Evolutionary conservation across 2,888 invertebrate species (phyloP).

Genomic region (Pammene aurita): DNA sequence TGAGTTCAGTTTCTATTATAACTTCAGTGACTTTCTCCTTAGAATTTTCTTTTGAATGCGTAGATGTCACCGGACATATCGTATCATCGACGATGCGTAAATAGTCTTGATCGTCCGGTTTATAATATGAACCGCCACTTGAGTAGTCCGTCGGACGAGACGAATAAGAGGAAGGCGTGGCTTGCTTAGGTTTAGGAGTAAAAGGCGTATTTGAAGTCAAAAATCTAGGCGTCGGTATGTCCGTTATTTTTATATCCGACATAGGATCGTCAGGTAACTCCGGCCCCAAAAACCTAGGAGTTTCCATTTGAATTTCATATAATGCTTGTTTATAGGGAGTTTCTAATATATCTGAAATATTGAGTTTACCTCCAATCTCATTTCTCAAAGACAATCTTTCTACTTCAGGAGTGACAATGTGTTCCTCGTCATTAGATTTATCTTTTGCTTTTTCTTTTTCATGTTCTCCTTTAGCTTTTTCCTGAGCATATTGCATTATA

Average conservation of each 20-base stretch:
- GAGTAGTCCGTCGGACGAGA: conserved; percentile 84
- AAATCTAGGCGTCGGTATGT: conserved; percentile 82
- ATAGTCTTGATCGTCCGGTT: conserved; percentile 85
- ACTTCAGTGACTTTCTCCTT: conserved; percentile 46
- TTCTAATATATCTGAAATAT: conserved; percentile 79
- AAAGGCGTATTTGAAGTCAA: conserved; percentile 65
- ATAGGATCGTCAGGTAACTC: conserved; percentile 72
- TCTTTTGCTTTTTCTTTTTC: conserved; percentile 50
- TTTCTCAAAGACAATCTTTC: conserved; percentile 72
- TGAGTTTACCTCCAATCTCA: conserved; percentile 72
- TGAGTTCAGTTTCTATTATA: conserved; percentile 38
- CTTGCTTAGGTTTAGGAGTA: conserved; percentile 61
- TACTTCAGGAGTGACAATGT: conserved; percentile 70
- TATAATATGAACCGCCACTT: conserved; percentile 85
- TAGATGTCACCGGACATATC: conserved; percentile 56
- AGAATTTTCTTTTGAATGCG: conserved; percentile 49
- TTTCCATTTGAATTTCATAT: conserved; percentile 79
- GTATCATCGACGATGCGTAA: conserved; percentile 60
- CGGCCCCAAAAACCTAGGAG: conserved; percentile 80
- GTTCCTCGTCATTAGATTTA: conserved; percentile 55
- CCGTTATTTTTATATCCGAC: conserved; percentile 83
- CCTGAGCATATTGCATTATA: conserved; percentile 44
- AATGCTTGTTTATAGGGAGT: conserved; percentile 83
- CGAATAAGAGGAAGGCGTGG: conserved; percentile 74
- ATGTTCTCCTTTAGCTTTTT: conserved; percentile 22